Base-by-base conservation (phyloP, 2,113 vertebrate genomes). In the Epinephelus moara region DNA sequence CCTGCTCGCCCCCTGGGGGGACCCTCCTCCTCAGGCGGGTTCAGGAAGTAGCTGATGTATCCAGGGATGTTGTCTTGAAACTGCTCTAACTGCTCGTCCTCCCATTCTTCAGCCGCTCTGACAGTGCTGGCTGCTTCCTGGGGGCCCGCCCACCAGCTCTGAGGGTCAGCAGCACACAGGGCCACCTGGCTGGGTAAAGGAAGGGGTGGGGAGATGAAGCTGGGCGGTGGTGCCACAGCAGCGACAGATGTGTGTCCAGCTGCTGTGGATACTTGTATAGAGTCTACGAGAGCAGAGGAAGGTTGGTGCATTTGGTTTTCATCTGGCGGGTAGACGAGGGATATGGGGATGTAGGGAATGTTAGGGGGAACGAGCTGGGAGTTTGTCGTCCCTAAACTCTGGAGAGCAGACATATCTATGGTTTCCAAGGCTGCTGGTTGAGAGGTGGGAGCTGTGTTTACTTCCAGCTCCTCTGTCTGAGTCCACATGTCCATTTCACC, bases 51-150 rank as follows among this genome's bases (percentile, higher is more conserved):
- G 84, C 17, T 93, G 76, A 95, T 95, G 75, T 94, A 95, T 81
- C 89, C 95, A 1, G 94, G 85, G 68, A 96, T 94, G 84, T 95
- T 93, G 47, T 82, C 94, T 33, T 93, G 88, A 81, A 95, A 95
- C 70, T 82, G 89, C 40, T 88, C 47, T 0, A 94, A 66, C 25
- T 4, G 37, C 25, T 77, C 23, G 0, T 76, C 75, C 14, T 70
- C 56, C 57, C 56, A 73, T 7, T 69, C 81, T 8, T 63, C 62
- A 6, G 10, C 53, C 8, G 19, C 75, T 21, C 18, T 1, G 1
- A 42, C 27, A 2, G 76, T 45, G 49, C 37, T 23, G 15, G 9
- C 21, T 18, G 49, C 64, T 21, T 13, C 68, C 9, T 66, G 55
- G 7, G 19, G 23, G 4, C 27, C 70, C 27, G 62, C n/a, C 68